Evolutionary conservation across 2,888 invertebrate genomes (phyloP).

Genomic region (Diarsia brunnea): DNA sequence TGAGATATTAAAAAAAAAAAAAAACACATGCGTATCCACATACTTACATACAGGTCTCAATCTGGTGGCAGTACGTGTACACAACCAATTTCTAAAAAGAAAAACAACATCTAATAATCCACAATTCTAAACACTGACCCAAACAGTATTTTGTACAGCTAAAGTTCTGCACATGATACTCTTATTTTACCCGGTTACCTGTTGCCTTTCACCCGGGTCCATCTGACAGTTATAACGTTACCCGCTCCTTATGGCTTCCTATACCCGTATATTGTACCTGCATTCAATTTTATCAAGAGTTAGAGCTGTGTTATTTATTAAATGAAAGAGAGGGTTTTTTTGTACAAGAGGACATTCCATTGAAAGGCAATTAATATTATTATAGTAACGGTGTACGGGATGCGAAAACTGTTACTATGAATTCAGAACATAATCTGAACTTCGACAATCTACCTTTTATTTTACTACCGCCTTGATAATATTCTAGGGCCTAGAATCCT

Average conservation of each 20-base stretch:
- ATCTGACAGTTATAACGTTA: constrained; percentile 58
- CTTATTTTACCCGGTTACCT: constrained; percentile 52
- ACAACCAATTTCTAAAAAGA: not conserved
- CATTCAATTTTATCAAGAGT: constrained; percentile 42
- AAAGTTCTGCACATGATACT: constrained; percentile 29
- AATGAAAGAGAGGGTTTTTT: not conserved
- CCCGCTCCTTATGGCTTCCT: constrained; percentile 49
- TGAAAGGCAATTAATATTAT: not conserved
- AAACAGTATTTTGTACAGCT: constrained; percentile 10
- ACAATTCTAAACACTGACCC: not conserved
- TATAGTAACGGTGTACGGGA: not conserved
- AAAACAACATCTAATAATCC: constrained; percentile 8
- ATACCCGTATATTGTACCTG: constrained; percentile 39
- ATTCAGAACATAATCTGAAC: not conserved
- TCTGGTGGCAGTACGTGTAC: no score
- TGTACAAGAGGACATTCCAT: no score
- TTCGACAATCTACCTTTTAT: not conserved
- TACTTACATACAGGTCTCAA: not conserved
- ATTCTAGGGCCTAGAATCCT: not conserved
- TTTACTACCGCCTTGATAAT: not conserved
- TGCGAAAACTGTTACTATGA: not conserved
- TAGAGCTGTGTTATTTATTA: not conserved
- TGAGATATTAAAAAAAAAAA: no score
- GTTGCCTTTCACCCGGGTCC: constrained; percentile 49
- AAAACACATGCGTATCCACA: no score